These are phyloP conservation scores for Seira ritae DNA, from an alignment of 2,888 invertebrate genomes.

Conservation along the genomic window DNA sequence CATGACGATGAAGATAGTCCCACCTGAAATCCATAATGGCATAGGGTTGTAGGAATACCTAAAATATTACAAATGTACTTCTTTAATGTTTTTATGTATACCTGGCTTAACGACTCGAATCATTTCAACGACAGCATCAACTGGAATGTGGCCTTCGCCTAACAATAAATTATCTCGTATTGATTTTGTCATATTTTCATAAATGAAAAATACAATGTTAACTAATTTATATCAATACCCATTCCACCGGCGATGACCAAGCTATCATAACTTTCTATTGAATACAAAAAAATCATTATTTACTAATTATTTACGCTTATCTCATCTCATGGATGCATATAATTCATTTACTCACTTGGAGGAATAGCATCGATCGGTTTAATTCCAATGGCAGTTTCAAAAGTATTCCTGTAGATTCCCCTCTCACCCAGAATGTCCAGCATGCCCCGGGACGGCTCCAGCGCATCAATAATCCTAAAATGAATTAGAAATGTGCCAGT, in stretches of 20 bases:
- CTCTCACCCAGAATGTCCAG: slow-evolving; percentile 74
- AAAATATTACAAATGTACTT: too few species aligned
- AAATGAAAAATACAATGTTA: too few species aligned
- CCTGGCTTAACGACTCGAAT: slow-evolving; percentile 74
- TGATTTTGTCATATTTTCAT: too few species aligned
- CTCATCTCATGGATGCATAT: too few species aligned
- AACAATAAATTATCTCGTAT: too few species aligned
- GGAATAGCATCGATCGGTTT: slow-evolving; percentile 49
- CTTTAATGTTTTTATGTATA: too few species aligned
- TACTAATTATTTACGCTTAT: too few species aligned
- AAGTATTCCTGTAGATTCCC: slow-evolving; percentile 74
- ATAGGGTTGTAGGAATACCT: too few species aligned
- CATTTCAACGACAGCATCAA: slow-evolving; percentile 74
- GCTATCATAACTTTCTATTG: slow-evolving; percentile 73
- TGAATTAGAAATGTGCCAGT: slow-evolving; percentile 43
- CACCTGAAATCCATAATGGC: slow-evolving; percentile 73
- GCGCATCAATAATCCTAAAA: slow-evolving; percentile 74
- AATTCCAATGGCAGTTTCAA: slow-evolving; percentile 71
- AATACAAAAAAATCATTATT: too few species aligned
- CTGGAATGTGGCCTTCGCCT: slow-evolving; percentile 75
- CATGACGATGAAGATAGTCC: slow-evolving; percentile 74
- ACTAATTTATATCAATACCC: too few species aligned
- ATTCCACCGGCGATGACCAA: slow-evolving; percentile 74
- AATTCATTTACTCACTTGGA: slow-evolving; percentile 56
- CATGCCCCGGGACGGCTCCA: slow-evolving; percentile 75